A percentile compares a stretch with the other conserved stretches of the same genome.
phyloP scores from a whole-genome alignment of 2,888 invertebrate genomes.

The Pristionchus fissidentatus region DNA sequence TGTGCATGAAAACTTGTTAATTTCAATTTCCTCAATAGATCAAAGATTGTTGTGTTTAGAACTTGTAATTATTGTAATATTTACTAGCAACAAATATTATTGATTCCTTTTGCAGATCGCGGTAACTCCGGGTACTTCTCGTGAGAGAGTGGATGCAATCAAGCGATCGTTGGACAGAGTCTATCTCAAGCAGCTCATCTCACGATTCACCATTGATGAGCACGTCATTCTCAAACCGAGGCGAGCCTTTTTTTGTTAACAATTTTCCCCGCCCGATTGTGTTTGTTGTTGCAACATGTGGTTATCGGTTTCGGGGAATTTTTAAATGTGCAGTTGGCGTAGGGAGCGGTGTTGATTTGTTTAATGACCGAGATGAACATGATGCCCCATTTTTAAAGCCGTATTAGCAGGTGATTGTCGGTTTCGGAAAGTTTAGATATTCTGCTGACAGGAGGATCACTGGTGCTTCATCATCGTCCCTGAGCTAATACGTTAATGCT shows the following conservation, averaged over 20 bases:
- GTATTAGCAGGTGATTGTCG: too few species aligned
- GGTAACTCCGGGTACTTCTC: conserved; percentile 57
- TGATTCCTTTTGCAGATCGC: conserved; percentile 56
- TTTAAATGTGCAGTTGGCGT: too few species aligned
- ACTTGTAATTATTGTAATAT: background rate
- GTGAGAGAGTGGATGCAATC: conserved; percentile 67
- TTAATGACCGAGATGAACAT: too few species aligned
- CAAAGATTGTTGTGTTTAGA: background rate
- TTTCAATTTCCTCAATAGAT: too few species aligned
- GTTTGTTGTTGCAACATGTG: too few species aligned
- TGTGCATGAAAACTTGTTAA: too few species aligned
- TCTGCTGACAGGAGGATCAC: conserved; percentile 20
- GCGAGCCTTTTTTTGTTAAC: background rate
- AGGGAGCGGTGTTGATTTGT: too few species aligned
- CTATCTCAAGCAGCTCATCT: conserved; percentile 82
- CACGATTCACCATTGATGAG: conserved; percentile 42
- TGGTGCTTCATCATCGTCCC: too few species aligned
- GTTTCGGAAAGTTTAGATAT: background rate
- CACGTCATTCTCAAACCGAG: conserved; percentile 4
- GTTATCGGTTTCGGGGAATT: conserved; percentile 84
- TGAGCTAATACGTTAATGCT: too few species aligned
- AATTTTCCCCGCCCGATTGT: too few species aligned
- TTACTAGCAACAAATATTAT: too few species aligned
- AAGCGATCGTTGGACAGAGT: conserved; percentile 84
- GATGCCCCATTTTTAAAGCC: too few species aligned